These are phyloP conservation scores for Pseudomyrmex sp. DNA, from an alignment of 1,140 invertebrate genomes.

Conservation along the genomic window DNA sequence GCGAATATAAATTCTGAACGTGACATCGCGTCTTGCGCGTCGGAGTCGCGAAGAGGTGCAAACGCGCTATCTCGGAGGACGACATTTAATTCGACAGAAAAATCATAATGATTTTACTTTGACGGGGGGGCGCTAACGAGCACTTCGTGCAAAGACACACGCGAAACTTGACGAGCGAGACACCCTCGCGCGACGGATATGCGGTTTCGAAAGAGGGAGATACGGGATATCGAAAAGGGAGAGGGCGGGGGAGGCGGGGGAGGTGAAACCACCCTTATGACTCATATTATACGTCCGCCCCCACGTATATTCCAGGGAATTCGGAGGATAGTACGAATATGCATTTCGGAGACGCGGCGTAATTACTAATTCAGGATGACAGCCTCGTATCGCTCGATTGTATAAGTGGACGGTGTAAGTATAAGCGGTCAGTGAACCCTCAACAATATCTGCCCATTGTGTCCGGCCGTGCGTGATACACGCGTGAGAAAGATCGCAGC, in stretches of 20 bases:
- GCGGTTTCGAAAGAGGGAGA: slow-evolving; percentile 78
- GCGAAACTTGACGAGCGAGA: slow-evolving; percentile 80
- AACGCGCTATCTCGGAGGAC: background rate
- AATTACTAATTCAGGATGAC: slow-evolving; percentile 72
- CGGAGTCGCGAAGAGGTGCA: background rate
- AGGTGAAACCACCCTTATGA: slow-evolving; percentile 74
- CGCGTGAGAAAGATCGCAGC: slow-evolving; percentile 31
- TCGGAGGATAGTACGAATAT: slow-evolving; percentile 75
- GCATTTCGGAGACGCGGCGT: slow-evolving; percentile 68
- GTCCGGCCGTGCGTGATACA: background rate
- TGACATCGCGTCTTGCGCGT: background rate
- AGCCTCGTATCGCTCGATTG: slow-evolving; percentile 51
- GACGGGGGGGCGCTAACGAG: slow-evolving; percentile 75
- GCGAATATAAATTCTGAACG: background rate
- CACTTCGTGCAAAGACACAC: slow-evolving; percentile 78
- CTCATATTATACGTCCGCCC: slow-evolving; percentile 77
- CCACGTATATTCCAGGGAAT: slow-evolving; percentile 78
- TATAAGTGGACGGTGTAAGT: slow-evolving; percentile 33
- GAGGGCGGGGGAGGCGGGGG: background rate
- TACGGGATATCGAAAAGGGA: slow-evolving; percentile 46
- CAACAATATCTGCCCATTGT: slow-evolving; percentile 38
- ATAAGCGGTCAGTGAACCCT: slow-evolving; percentile 56
- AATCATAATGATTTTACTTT: slow-evolving; percentile 78
- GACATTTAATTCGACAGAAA: slow-evolving; percentile 45
- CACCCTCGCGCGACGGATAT: slow-evolving; percentile 73